These are phyloP conservation scores for Urocynchramus pylzowi DNA, from an alignment of 2,113 vertebrate species.

Conservation along the genomic window DNA sequence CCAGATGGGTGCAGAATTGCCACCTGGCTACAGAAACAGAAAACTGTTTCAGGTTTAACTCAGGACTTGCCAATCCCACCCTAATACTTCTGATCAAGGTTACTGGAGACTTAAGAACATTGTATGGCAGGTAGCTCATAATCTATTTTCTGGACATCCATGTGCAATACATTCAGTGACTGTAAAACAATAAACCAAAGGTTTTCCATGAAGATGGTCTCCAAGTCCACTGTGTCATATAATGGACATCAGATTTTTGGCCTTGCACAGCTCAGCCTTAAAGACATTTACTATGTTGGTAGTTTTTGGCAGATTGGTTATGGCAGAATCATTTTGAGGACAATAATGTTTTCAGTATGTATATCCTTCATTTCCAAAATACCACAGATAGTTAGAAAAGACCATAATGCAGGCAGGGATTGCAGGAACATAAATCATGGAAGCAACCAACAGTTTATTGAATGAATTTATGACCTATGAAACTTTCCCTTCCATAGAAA, in stretches of 20 bases:
- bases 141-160: not conserved
- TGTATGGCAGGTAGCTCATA: not conserved
- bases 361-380: conserved; percentile 4
- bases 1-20: conserved; percentile 6
- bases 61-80: not conserved
- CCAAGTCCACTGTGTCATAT: conserved; percentile 44
- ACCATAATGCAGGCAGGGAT: not conserved
- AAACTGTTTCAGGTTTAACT: not conserved
- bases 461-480: not conserved
- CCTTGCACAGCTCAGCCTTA: not conserved
- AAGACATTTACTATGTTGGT: conserved; percentile 37
- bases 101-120: not conserved
- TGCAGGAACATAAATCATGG: conserved; percentile 27
- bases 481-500: not conserved
- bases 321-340: conserved; percentile 34
- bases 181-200: conserved; percentile 34
- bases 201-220: not conserved
- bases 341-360: conserved; percentile 55
- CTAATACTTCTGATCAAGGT: not conserved
- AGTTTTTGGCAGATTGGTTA: conserved; percentile 30
- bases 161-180: not conserved
- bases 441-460: not conserved
- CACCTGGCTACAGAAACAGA: not conserved
- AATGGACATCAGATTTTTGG: conserved; percentile 62
- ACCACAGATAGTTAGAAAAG: conserved; percentile 10